Evolutionary conservation across 2,113 vertebrate genomes (phyloP).

Genomic region (Ageneiosus marmoratus): DNA sequence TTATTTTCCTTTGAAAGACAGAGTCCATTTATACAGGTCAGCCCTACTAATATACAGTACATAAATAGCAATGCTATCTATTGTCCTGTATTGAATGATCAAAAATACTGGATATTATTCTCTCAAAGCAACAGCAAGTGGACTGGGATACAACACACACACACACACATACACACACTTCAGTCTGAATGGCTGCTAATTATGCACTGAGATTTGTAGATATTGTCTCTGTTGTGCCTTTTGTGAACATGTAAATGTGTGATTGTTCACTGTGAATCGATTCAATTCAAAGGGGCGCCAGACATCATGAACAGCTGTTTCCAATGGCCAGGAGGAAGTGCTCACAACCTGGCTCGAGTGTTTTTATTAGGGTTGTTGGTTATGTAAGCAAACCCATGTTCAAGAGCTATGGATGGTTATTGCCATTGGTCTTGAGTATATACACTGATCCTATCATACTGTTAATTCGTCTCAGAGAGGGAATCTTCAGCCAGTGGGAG

Average conservation of each 20-base stretch:
- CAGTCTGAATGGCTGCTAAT: slow-evolving; percentile 33
- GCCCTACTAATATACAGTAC: background rate
- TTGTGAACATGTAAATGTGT: slow-evolving; percentile 61
- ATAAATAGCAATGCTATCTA: background rate
- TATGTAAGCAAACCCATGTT: background rate
- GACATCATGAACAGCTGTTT: slow-evolving; percentile 43
- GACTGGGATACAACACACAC: background rate
- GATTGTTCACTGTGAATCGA: slow-evolving; percentile 52
- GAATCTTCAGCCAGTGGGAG: background rate
- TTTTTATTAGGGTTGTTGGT: background rate
- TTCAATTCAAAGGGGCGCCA: slow-evolving; percentile 40
- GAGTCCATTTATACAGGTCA: background rate
- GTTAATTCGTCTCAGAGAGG: background rate
- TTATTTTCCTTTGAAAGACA: background rate
- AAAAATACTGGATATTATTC: slow-evolving; percentile 20
- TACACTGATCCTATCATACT: background rate
- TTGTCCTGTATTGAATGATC: background rate
- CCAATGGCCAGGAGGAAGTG: background rate
- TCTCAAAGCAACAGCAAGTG: background rate
- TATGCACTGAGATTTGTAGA: slow-evolving; percentile 33
- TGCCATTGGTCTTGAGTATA: background rate
- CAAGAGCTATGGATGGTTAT: background rate
- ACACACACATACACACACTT: slow-evolving; percentile 4
- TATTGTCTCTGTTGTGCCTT: slow-evolving; percentile 31
- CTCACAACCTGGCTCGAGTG: background rate